These are phyloP conservation scores for Acleris laterana DNA, from an alignment of 2,888 invertebrate species.

Conservation along the genomic window DNA sequence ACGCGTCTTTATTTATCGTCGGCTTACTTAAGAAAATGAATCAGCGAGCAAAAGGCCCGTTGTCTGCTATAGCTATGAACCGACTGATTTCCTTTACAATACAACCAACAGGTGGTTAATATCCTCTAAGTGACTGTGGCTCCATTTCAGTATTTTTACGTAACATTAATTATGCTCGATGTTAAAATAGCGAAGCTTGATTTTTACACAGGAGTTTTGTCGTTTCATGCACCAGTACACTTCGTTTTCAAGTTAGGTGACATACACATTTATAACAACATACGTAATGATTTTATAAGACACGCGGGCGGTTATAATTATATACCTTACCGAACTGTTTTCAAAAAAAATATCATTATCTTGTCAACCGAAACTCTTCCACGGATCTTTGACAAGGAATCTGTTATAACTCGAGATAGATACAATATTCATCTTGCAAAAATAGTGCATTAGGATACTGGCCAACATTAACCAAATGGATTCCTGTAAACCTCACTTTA, in stretches of 20 bases:
- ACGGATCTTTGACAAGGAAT: too few species aligned
- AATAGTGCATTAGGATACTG: too few species aligned
- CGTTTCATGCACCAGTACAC: too few species aligned
- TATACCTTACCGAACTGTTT: too few species aligned
- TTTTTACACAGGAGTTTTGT: background rate
- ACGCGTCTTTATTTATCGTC: background rate
- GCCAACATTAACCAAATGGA: too few species aligned
- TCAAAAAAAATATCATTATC: too few species aligned
- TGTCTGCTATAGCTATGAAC: conserved; percentile 17
- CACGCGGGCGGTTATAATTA: too few species aligned
- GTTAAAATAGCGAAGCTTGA: background rate
- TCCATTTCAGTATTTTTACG: background rate
- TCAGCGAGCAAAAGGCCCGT: conserved; percentile 2
- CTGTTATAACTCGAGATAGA: too few species aligned
- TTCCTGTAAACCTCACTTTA: too few species aligned
- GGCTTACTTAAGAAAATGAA: conserved; percentile 17
- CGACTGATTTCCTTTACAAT: conserved; percentile 22
- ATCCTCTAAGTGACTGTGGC: conserved; percentile 13
- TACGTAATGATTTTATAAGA: background rate
- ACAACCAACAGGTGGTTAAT: conserved; percentile 33
- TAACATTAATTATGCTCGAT: background rate
- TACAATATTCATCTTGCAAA: too few species aligned
- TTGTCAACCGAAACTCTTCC: too few species aligned
- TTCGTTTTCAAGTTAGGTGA: too few species aligned
- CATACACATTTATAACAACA: background rate